phyloP scores from a whole-genome alignment of 2,113 vertebrate species.

The Turnix velox region DNA sequence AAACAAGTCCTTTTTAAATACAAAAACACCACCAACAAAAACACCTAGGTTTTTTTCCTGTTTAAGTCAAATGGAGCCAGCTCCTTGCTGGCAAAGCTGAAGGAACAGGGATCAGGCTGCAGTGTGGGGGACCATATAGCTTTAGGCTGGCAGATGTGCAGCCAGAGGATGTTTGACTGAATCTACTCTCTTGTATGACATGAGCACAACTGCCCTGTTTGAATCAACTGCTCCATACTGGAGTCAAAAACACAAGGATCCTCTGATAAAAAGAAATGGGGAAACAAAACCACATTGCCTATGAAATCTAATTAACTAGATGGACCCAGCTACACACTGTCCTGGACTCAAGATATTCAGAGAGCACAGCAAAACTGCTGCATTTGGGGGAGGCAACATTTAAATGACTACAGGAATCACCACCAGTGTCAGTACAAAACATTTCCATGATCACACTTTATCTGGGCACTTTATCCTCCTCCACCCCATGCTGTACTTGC shows the following conservation, averaged over 20 bases:
- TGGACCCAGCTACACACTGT: accelerated
- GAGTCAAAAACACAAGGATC: not conserved
- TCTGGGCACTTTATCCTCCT: not conserved
- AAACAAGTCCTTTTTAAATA: not conserved
- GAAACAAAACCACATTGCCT: not conserved
- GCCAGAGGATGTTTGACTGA: not conserved
- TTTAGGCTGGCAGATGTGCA: not conserved
- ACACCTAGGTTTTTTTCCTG: too few relatives aligned
- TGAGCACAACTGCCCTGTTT: too few relatives aligned
- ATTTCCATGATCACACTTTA: accelerated
- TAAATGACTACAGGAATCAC: not conserved
- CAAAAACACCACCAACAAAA: too few relatives aligned
- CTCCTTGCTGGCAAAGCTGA: accelerated
- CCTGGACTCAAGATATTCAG: not conserved
- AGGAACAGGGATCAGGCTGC: not conserved
- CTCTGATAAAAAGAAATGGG: not conserved
- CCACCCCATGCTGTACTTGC: too few relatives aligned
- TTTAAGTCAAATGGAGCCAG: not conserved
- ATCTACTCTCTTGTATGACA: not conserved
- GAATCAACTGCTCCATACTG: too few relatives aligned
- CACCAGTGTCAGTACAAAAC: not conserved
- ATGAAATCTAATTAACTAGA: accelerated
- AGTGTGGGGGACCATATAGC: accelerated
- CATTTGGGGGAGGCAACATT: not conserved
- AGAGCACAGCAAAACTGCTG: not conserved